These are phyloP conservation scores for Zoanthus sociatus DNA, from an alignment of 92 coral and sea anemone species.

Conservation along the genomic window DNA sequence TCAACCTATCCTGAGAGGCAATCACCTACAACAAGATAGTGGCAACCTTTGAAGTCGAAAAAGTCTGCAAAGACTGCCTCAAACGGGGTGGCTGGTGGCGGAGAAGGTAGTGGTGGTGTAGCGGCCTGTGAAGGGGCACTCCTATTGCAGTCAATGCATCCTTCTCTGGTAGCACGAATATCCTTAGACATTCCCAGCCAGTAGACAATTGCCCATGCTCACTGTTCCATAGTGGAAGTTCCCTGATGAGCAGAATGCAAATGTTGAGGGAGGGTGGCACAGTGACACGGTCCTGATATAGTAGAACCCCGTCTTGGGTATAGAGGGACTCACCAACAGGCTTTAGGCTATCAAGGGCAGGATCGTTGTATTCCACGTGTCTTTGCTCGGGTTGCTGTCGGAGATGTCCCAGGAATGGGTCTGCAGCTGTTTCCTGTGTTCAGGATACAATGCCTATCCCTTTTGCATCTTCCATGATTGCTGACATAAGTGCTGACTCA, in stretches of 20 bases:
- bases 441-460: too few species aligned
- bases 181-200: conserved; percentile 3
- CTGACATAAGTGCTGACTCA: too few species aligned
- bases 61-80: conserved; percentile 64
- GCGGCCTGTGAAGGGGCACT: conserved; percentile 61
- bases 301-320: not conserved
- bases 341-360: too few species aligned
- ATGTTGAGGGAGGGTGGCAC: conserved; percentile 6
- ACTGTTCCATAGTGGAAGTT: not conserved
- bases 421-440: too few species aligned
- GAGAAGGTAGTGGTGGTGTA: conserved; percentile 50
- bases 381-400: too few species aligned
- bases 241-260: not conserved
- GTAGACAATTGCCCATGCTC: not conserved
- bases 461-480: too few species aligned
- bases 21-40: conserved; percentile 57
- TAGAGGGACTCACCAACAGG: not conserved
- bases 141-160: conserved; percentile 60
- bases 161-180: conserved; percentile 41
- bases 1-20: conserved; percentile 77
- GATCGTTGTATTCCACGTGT: too few species aligned
- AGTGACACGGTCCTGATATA: not conserved
- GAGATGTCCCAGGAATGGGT: too few species aligned
- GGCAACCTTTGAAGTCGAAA: conserved; percentile 64
- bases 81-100: conserved; percentile 61